Conservation (phyloP, 2,113 vertebrate species). For the Sciurus niger region DNA sequence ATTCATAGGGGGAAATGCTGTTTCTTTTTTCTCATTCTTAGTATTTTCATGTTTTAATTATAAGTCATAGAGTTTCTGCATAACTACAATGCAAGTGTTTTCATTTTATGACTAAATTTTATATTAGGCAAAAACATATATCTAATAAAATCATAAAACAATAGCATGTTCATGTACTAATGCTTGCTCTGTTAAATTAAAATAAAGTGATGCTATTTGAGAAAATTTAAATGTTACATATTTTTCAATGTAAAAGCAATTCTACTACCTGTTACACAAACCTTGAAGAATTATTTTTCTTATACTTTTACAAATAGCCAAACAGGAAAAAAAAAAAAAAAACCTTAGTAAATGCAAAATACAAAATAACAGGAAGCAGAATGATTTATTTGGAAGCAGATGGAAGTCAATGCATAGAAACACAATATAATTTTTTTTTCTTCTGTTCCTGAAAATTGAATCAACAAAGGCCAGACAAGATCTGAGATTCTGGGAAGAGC, state of each 20-base stretch:
- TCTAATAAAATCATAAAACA: background rate
- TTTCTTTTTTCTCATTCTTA: background rate
- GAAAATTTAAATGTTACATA: slow-evolving; percentile 4
- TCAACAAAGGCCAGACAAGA: background rate
- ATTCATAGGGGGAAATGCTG: background rate
- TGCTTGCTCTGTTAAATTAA: slow-evolving; percentile 1
- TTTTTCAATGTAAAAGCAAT: background rate
- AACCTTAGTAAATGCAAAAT: background rate
- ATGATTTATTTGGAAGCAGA: background rate
- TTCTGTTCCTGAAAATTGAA: background rate
- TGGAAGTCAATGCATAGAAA: background rate
- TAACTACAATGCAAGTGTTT: background rate
- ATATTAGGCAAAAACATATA: background rate
- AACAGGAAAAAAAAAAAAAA: background rate
- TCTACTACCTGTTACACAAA: background rate
- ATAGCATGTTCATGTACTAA: background rate
- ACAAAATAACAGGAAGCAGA: background rate
- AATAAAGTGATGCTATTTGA: slow-evolving; percentile 38
- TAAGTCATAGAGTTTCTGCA: background rate
- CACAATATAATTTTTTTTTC: background rate
- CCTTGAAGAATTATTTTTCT: background rate
- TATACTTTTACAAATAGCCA: background rate
- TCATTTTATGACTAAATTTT: slow-evolving; percentile 32
- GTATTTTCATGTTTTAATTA: background rate
- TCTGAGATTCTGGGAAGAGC: background rate